These are phyloP conservation scores for Archips crataeganus DNA, from an alignment of 2,888 invertebrate species.

Conservation along the genomic window DNA sequence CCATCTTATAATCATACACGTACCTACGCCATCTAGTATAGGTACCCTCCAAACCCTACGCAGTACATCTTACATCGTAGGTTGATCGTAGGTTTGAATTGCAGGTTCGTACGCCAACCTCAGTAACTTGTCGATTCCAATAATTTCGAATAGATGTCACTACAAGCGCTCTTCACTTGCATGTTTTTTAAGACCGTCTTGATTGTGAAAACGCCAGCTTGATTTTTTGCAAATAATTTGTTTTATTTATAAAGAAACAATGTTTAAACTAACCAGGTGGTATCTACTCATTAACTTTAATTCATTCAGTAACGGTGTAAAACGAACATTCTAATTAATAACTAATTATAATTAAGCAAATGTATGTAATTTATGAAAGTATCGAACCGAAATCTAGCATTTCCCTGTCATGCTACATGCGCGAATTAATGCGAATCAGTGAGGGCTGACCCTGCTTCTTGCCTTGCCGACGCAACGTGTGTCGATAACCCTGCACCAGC, in stretches of 20 bases:
- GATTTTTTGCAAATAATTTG: background rate
- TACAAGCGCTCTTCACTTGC: background rate
- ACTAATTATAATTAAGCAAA: constrained; percentile 1
- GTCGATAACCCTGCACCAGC: constrained; percentile 83
- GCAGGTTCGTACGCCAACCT: background rate
- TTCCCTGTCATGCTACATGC: constrained; percentile 64
- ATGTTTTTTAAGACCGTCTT: background rate
- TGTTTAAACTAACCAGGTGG: background rate
- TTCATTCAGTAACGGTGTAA: background rate
- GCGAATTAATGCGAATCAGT: constrained; percentile 17
- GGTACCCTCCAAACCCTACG: no score
- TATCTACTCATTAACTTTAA: background rate
- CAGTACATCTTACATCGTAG: no score
- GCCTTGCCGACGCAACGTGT: constrained; percentile 56
- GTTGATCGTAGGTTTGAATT: no score
- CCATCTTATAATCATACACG: no score
- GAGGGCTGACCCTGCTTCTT: constrained; percentile 68
- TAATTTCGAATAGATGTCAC: constrained; percentile 16
- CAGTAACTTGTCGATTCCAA: background rate
- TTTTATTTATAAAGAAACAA: background rate
- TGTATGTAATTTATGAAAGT: constrained; percentile 56
- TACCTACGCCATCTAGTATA: constrained; percentile 11
- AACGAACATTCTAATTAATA: background rate
- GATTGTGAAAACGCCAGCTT: no score
- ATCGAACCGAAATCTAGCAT: constrained; percentile 73